Percentiles rank a stretch among this genome's conserved stretches.
These are phyloP conservation scores for Okamejei kenojei DNA, from an alignment of 2,797 vertebrate genomes.

Conservation along the genomic window DNA sequence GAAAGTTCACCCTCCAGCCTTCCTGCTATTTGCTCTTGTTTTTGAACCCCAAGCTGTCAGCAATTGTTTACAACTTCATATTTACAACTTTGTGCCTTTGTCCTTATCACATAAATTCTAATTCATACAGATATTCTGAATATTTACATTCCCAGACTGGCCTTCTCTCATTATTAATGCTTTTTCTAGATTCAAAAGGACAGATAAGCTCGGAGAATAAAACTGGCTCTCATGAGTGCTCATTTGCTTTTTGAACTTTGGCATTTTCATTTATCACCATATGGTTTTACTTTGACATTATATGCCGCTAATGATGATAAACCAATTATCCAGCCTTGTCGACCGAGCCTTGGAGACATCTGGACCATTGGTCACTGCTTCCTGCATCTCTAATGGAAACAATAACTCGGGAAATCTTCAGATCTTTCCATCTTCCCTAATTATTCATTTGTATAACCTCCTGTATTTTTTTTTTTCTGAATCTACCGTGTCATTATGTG, in stretches of 20 bases:
- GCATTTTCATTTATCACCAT: constrained; percentile 38
- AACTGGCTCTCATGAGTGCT: constrained; percentile 23
- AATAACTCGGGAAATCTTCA: constrained; percentile 30
- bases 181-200: constrained; percentile 21
- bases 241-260: constrained; percentile 33
- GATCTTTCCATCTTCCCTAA: constrained; percentile 16
- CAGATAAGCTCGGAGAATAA: constrained; percentile 35
- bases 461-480: constrained; percentile 2
- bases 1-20: constrained; percentile 9
- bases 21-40: not conserved
- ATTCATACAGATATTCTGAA: constrained; percentile 13
- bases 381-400: constrained; percentile 33
- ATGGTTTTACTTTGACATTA: constrained; percentile 38
- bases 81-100: constrained; percentile 31
- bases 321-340: constrained; percentile 33
- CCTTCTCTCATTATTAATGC: constrained; percentile 31
- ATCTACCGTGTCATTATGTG: not conserved
- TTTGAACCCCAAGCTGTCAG: constrained; percentile 33
- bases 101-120: constrained; percentile 35
- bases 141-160: not conserved
- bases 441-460: constrained; percentile 26
- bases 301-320: constrained; percentile 35
- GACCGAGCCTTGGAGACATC: constrained; percentile 11
- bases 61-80: constrained; percentile 9
- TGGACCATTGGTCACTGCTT: constrained; percentile 34